Percentiles rank a stretch among this genome's conserved stretches.
Evolutionary conservation across 2,888 invertebrate species (phyloP).

Genomic region (Rhyacophila evoluta): DNA sequence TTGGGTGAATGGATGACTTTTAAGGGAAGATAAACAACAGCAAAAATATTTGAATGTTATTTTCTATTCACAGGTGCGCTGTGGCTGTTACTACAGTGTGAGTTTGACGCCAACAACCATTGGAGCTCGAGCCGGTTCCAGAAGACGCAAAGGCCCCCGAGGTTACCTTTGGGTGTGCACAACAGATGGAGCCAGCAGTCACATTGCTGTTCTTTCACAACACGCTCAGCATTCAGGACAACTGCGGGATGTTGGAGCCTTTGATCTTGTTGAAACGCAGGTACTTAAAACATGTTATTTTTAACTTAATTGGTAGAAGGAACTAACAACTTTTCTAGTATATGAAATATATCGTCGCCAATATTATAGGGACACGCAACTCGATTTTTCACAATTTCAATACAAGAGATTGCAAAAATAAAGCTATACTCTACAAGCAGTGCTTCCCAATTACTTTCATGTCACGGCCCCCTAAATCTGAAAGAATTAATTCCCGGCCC

Average conservation of each 20-base stretch:
- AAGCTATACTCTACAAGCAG: no score
- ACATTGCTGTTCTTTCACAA: slow-evolving; percentile 83
- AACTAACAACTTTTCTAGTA: no score
- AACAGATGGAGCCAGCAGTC: slow-evolving; percentile 81
- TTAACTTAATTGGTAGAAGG: no score
- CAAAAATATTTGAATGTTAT: background rate
- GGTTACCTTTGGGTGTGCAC: slow-evolving; percentile 94
- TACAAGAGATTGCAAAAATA: no score
- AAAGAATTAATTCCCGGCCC: no score
- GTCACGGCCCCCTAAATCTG: no score
- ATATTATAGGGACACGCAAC: no score
- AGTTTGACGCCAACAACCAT: slow-evolving; percentile 64
- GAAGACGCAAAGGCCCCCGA: slow-evolving; percentile 76
- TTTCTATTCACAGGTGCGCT: slow-evolving; percentile 76
- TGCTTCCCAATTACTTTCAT: no score
- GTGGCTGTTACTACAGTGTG: slow-evolving; percentile 90
- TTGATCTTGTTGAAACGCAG: slow-evolving; percentile 84
- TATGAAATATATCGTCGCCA: no score
- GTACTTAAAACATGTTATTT: no score
- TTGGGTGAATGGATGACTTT: no score
- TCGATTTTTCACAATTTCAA: no score
- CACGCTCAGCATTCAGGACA: slow-evolving; percentile 79
- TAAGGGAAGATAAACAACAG: background rate
- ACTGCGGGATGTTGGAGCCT: slow-evolving; percentile 80
- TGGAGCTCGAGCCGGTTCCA: slow-evolving; percentile 66